Conservation (phyloP, 2,797 vertebrate species). For the Coracias cyanogaster region DNA sequence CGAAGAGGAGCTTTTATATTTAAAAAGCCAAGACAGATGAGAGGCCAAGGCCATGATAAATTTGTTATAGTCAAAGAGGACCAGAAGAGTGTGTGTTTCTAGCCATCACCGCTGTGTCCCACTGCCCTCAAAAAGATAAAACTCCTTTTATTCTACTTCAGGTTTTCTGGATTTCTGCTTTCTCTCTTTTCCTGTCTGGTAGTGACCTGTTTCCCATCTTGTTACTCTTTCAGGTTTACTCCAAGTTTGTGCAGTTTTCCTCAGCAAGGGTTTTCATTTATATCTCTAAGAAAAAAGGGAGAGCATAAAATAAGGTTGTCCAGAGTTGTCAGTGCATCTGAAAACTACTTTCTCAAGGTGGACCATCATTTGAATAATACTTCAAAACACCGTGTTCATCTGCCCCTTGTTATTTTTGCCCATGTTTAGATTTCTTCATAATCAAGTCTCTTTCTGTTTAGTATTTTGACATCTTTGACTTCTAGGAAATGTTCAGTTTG, state of each 20-base stretch:
- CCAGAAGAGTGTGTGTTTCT: background rate
- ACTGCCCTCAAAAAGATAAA: background rate
- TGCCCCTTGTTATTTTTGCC: background rate
- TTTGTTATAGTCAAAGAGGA: background rate
- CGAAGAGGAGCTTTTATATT: background rate
- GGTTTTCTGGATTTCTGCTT: background rate
- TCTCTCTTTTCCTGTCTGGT: background rate
- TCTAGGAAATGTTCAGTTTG: background rate
- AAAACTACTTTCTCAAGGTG: background rate
- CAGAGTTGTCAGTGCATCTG: background rate
- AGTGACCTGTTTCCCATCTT: background rate
- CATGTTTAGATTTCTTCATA: background rate
- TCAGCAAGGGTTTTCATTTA: background rate
- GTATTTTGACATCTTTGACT: conserved; percentile 10
- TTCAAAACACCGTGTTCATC: background rate
- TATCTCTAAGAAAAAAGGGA: background rate
- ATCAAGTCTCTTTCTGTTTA: background rate
- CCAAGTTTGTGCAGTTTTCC: background rate
- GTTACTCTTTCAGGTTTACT: background rate
- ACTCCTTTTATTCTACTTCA: background rate
- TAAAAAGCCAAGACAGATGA: background rate
- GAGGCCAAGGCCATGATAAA: background rate
- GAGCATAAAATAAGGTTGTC: background rate
- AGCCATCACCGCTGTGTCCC: background rate
- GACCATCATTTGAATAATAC: background rate